Base-by-base conservation (phyloP, 2,113 vertebrate genomes). In the Hyla sarda region DNA sequence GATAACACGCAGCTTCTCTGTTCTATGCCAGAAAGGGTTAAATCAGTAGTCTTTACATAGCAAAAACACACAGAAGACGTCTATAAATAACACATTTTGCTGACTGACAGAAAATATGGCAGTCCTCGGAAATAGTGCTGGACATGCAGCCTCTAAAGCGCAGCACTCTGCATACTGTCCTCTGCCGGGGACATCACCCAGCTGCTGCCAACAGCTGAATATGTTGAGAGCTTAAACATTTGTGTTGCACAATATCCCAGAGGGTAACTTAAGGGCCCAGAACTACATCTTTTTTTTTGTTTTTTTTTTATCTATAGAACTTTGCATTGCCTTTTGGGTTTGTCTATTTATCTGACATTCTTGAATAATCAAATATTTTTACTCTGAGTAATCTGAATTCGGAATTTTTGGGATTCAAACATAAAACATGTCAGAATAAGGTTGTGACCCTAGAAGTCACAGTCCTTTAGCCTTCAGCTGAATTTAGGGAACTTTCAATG, bases 161-260 rank as follows among this genome's bases (percentile, higher is more conserved):
- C 14, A 17, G 73, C 19, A n/a, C 30, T 45, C 50, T 45, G 50
- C 25, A 19, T n/a, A 62, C 60, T 32, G 23, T 73, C 79, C 58
- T 41, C 25, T 85, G 23, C 0, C 1, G 23, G 37, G 32, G 86
- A 88, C 87, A 84, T 34, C 62, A 28, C 16, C 73, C 89, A 90
- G 90, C 89, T 92, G 92, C 89, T 88, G 19, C 9, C 47, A 86
- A 89, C 92, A 92, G 92, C 90, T 92, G 91, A 87, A 84, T 0
- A 56, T 5, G 60, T 80, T 50, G 72, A 89, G 78, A 87, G 32
- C 45, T 41, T 67, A 87, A 50, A 89, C 92, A 90, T 89, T 10
- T 93, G 91, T 89, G 88, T 83, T 32, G 25, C 71, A 30, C 1
- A 30, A 86, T 72, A 87, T 77, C 75, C 71, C 1, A 0, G 0